Percentiles rank a stretch among this genome's conserved stretches.
phyloP scores from a whole-genome alignment of 2,113 vertebrate genomes.

The Pangasianodon gigas region DNA sequence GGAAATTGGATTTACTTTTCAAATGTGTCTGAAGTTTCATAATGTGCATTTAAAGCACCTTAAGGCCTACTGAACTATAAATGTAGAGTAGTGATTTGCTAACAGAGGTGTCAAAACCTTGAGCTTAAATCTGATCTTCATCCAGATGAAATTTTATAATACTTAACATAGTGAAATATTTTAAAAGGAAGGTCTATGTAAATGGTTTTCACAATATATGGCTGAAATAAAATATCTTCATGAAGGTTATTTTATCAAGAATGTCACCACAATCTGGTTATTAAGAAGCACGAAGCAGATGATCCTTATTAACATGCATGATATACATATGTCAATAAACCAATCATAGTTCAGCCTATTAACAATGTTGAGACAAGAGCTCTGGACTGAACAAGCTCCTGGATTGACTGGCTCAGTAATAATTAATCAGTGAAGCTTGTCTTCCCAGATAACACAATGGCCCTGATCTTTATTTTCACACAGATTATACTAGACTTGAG shows the following conservation, averaged over 20 bases:
- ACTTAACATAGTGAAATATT: background rate
- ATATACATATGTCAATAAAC: background rate
- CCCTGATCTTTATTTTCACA: background rate
- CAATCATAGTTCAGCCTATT: background rate
- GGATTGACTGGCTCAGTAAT: slow-evolving; percentile 7
- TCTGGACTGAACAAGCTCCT: slow-evolving; percentile 10
- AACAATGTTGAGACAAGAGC: slow-evolving; percentile 9
- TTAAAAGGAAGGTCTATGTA: background rate
- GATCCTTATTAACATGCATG: background rate
- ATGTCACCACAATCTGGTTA: background rate
- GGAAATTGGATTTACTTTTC: background rate
- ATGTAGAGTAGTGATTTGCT: background rate
- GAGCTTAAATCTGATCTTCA: background rate
- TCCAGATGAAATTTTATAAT: background rate
- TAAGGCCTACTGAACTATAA: background rate
- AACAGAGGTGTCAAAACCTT: background rate
- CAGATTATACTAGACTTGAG: slow-evolving; percentile 32
- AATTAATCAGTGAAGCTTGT: slow-evolving; percentile 4
- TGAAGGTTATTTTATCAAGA: background rate
- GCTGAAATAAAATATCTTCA: background rate
- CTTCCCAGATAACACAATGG: background rate
- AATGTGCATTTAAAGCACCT: background rate
- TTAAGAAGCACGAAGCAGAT: background rate
- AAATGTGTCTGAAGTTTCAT: background rate
- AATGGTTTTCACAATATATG: background rate